Percentiles rank a stretch among this genome's conserved stretches.
These are phyloP conservation scores for Cyclargus thomasi DNA, from an alignment of 1,140 invertebrate species.

Conservation along the genomic window DNA sequence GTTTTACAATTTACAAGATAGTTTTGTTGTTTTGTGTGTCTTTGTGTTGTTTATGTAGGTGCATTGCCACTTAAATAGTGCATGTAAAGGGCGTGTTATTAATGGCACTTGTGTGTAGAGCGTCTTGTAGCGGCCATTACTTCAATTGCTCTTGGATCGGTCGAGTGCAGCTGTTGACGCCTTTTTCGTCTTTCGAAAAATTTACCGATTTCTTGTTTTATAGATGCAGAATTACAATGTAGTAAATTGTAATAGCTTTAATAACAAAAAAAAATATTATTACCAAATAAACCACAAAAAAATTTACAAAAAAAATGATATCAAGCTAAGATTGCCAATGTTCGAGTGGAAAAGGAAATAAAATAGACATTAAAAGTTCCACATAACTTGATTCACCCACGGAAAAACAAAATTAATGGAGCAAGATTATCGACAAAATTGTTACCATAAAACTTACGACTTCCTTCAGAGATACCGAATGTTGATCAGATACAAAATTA, in stretches of 20 bases:
- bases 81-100: constrained; percentile 11
- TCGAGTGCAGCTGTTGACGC: constrained; percentile 38
- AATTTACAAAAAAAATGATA: too few relatives aligned
- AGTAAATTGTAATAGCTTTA: too few relatives aligned
- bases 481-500: neutral
- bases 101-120: constrained; percentile 34
- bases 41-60: neutral
- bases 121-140: constrained; percentile 48
- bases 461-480: neutral
- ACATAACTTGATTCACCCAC: neutral
- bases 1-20: too few relatives aligned
- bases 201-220: too few relatives aligned
- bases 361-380: neutral
- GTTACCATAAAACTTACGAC: constrained; percentile 2
- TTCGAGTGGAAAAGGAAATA: neutral
- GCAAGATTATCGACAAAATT: constrained; percentile 7
- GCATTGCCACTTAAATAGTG: neutral
- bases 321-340: neutral
- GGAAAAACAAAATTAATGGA: neutral
- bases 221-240: neutral
- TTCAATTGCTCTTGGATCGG: constrained; percentile 44
- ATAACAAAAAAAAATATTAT: too few relatives aligned
- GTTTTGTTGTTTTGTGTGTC: neutral
- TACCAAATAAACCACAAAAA: too few relatives aligned
- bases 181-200: constrained; percentile 10